Evolutionary conservation across 2,888 invertebrate genomes (phyloP), one percentile per base, ranked within the genome.

Genomic region (Adelphocoris suturalis): DNA sequence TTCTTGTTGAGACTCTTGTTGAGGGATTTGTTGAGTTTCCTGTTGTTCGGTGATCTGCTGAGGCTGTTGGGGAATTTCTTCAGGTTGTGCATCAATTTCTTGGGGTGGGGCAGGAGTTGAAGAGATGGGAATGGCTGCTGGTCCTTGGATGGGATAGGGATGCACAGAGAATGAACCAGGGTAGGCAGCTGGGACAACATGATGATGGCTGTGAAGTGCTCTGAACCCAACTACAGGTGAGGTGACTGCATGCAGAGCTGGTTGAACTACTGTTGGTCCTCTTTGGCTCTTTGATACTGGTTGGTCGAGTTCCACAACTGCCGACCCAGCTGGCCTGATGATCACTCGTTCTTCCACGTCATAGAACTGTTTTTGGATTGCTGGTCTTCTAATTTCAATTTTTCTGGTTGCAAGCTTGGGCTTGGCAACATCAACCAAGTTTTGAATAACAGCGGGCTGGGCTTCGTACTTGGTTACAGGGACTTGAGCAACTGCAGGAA

Each of bases 291-390:
- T 95, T 14, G 95, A 94, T 23, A 94, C 93, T 0, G 95, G 95
- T 91, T 95, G 94, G 91, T 95, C 95, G 14, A 95, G 93, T 91
- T 95, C 95, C 0, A 95, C 94, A 5, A 95, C 94, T 47, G 95
- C 94, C 13, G 95, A 95, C 47, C 95, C 95, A 5, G 95, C 95
- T 0, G 95, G 95, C 46, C 95, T 94, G 76, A 95, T 94, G 23
- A 95, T 93, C 28, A 95, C 94, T 81, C 95, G 94, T 92, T 95
- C 95, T 92, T 95, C 95, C 91, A 95, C 95, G 92, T 95, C 95
- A 92, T 95, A 95, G 93, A 95, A 95, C 92, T 95, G 95, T 92
- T 95, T 95, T 92, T 95, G 95, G 90, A 95, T 94, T 55, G 95
- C 95, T 75, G 95, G 95, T 91, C 95, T 94, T 90, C 95, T 94